Evolutionary conservation across 2,113 vertebrate genomes (phyloP).

Genomic region (Proterorhinus semilunaris): DNA sequence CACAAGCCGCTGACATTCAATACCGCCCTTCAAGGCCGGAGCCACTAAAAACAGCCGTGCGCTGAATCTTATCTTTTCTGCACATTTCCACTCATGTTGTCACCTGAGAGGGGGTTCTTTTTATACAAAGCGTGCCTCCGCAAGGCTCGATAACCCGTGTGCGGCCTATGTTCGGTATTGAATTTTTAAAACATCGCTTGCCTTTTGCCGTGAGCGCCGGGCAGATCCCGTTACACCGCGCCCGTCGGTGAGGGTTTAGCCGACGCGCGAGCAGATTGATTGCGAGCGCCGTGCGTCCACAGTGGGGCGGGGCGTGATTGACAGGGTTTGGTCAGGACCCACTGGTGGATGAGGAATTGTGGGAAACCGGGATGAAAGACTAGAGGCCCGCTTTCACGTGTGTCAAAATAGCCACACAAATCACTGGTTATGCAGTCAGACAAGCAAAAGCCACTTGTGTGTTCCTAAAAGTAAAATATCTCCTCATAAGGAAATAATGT

Average conservation of each 20-base stretch:
- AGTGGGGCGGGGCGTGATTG: background rate
- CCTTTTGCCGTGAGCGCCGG: background rate
- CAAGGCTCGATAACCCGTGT: background rate
- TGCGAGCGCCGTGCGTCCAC: constrained; percentile 12
- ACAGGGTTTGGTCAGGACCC: constrained; percentile 15
- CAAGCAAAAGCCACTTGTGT: background rate
- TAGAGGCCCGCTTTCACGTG: background rate
- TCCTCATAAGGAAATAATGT: no score
- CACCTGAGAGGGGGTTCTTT: constrained; percentile 29
- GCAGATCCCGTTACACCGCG: constrained; percentile 28
- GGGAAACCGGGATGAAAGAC: constrained; percentile 8
- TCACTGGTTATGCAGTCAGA: background rate
- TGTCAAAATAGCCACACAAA: constrained; percentile 4
- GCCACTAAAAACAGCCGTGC: constrained; percentile 9
- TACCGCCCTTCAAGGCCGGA: constrained; percentile 36
- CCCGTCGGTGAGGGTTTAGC: constrained; percentile 21
- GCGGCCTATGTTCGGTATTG: constrained; percentile 14
- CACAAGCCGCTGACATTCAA: constrained; percentile 39
- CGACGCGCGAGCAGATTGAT: constrained; percentile 31
- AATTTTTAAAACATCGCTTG: constrained; percentile 22
- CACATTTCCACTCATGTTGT: constrained; percentile 28
- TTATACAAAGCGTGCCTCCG: constrained; percentile 10
- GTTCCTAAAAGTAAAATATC: no score
- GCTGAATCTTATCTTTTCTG: constrained; percentile 28
- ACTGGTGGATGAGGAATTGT: constrained; percentile 13